phyloP scores from a whole-genome alignment of 2,113 vertebrate genomes.

The Colistium nudipinnis region DNA sequence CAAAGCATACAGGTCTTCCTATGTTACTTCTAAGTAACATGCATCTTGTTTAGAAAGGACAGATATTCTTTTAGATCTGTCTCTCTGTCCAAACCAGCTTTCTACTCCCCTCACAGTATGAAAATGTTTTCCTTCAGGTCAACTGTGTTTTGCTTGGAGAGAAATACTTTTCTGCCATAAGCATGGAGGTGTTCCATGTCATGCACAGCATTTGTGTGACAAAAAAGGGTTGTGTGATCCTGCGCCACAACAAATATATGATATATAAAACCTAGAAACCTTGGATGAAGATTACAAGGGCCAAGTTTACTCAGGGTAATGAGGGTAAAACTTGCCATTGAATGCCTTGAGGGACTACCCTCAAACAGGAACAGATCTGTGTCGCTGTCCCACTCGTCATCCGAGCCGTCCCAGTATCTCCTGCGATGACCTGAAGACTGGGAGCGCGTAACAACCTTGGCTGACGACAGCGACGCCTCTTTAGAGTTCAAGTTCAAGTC shows the following conservation, averaged over 20 bases:
- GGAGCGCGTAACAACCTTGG: conserved; percentile 67
- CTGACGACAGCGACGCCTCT: conserved; percentile 5
- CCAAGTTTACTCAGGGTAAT: not conserved
- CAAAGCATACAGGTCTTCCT: too few relatives aligned
- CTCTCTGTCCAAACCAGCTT: too few relatives aligned
- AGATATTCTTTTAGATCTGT: too few relatives aligned
- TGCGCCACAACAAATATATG: not conserved
- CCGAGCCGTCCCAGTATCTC: conserved; percentile 70
- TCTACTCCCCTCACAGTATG: too few relatives aligned
- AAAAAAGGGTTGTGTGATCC: not conserved
- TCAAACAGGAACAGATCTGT: conserved; percentile 62
- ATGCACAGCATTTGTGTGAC: not conserved
- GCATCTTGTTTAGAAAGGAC: too few relatives aligned
- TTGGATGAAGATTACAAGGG: not conserved
- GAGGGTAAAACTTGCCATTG: conserved; percentile 68
- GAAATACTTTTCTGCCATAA: not conserved
- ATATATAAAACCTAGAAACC: too few relatives aligned
- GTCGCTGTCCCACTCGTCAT: conserved; percentile 78
- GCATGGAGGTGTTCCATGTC: not conserved
- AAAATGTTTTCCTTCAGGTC: too few relatives aligned
- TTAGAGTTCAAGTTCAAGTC: conserved; percentile 23
- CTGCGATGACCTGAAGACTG: conserved; percentile 69
- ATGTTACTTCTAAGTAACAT: too few relatives aligned
- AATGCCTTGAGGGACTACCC: conserved; percentile 48
- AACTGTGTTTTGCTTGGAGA: too few relatives aligned